Percentiles rank a stretch among this genome's conserved stretches.
Conservation (phyloP, 2,113 vertebrate species). For the Meles meles region DNA sequence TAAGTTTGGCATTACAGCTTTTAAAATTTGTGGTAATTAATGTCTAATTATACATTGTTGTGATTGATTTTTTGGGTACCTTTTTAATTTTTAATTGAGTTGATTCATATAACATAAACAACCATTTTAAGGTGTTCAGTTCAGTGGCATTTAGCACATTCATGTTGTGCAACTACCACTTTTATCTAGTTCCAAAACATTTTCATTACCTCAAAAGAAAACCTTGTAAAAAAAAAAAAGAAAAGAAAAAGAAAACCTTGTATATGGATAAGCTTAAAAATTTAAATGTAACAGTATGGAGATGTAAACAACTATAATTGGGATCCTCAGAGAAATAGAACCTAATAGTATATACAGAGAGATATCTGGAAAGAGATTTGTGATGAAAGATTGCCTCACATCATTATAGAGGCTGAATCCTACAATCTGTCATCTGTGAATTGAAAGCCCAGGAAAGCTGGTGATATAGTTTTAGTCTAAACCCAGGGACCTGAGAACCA, state of each 20-base stretch:
- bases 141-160: neutral
- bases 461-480: neutral
- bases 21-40: neutral
- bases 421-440: neutral
- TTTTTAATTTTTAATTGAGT: neutral
- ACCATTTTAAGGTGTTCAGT: neutral
- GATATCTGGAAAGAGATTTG: neutral
- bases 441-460: neutral
- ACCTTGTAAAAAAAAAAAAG: too few species aligned
- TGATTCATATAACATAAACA: neutral
- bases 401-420: neutral
- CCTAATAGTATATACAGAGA: neutral
- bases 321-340: neutral
- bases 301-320: neutral
- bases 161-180: neutral
- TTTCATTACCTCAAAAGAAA: neutral
- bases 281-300: neutral
- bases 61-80: neutral
- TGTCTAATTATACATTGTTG: neutral
- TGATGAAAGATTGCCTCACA: neutral
- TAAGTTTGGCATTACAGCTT: conserved; percentile 77
- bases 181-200: neutral
- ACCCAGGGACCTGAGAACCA: neutral
- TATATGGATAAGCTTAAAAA: neutral
- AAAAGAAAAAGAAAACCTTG: neutral